Base-by-base conservation (phyloP, 2,888 invertebrate genomes). In the Panopea generosa region DNA sequence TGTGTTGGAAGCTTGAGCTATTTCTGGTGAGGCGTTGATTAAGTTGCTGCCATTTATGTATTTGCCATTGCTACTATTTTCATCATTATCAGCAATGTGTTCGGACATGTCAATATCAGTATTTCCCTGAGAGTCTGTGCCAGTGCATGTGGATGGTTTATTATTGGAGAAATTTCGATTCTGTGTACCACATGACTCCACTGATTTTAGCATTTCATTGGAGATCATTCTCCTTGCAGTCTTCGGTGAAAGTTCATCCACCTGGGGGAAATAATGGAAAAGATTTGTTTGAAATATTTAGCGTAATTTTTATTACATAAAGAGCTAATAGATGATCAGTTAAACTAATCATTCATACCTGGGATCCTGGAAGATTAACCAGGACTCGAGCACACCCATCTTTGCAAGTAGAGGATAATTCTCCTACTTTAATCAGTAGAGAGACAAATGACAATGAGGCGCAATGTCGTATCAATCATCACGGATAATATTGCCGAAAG, bases 221-320 rank as follows among this genome's bases (percentile, higher is more conserved):
- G 78, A 72, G 49, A 86, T 83, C 75, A 80, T 65, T 50, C 73
- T 71, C 26, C 86, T 65, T 38, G 86, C 60, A 9, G 74, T 74
- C 57, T 84, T 78, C n/a, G 84, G 79, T 11, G 86, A 84, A 16
- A 87, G 68, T 33, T 87, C 86, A 77, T 87, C 87, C 18, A 87
- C 85, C 87, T 87, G 29, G 11, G 45, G 66, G 27, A 49, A n/a
- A n/a, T n/a, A n/a, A n/a, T n/a, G n/a, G n/a, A 33, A 73, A n/a
- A 16, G 40, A 40, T 40, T 40, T 16, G 16, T 40, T 7, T 40
- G 40, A 40, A 7, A 40, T 40, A 16, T 45, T 6, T 22, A 43
- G 16, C 0, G 16, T 20, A 9, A 49, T 49, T 18, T 14, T 18
- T 18, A 49, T 18, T 20, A n/a, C 40, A 40, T 40, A 40, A 16